Percentiles rank a stretch among this genome's conserved stretches.
Evolutionary conservation across 2,113 vertebrate genomes (phyloP).

Genomic region (Oplegnathus fasciatus): DNA sequence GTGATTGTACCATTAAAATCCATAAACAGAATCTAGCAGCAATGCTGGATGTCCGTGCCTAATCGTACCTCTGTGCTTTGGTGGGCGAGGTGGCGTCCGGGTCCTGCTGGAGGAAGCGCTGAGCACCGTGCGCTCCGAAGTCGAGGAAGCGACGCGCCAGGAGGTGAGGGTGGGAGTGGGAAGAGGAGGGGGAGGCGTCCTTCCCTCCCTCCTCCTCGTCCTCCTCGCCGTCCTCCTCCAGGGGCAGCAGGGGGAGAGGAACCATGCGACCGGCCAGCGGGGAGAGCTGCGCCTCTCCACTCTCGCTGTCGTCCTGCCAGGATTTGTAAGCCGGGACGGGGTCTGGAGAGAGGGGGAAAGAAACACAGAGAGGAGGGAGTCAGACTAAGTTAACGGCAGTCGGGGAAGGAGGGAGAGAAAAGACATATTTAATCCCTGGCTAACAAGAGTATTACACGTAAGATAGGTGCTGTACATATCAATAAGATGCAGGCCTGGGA

Average conservation of each 20-base stretch:
- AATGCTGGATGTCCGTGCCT: too few relatives aligned
- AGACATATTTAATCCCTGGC: not conserved
- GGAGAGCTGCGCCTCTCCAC: slow-evolving; percentile 96
- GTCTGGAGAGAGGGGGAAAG: slow-evolving; percentile 84
- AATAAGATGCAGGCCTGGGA: not conserved
- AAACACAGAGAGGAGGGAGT: not conserved
- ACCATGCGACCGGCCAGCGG: slow-evolving; percentile 96
- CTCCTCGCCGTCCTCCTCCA: slow-evolving; percentile 88
- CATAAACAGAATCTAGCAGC: not conserved
- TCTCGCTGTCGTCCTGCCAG: slow-evolving; percentile 95
- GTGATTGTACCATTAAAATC: not conserved
- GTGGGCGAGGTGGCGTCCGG: slow-evolving; percentile 88
- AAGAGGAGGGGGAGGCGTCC: slow-evolving; percentile 71
- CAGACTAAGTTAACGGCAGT: not conserved
- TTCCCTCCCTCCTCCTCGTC: slow-evolving; percentile 87
- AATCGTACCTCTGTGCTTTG: slow-evolving; percentile 91
- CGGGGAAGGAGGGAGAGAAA: slow-evolving; percentile 52
- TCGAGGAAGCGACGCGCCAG: slow-evolving; percentile 93
- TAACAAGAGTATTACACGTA: not conserved
- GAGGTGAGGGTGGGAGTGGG: slow-evolving; percentile 85
- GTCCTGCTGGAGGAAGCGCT: slow-evolving; percentile 95
- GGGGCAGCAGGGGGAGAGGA: slow-evolving; percentile 87
- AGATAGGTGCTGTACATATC: not conserved
- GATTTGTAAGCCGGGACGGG: slow-evolving; percentile 96
- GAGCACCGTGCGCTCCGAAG: slow-evolving; percentile 91